Conservation (phyloP, 2,113 vertebrate genomes). For the Mus spicilegus region DNA sequence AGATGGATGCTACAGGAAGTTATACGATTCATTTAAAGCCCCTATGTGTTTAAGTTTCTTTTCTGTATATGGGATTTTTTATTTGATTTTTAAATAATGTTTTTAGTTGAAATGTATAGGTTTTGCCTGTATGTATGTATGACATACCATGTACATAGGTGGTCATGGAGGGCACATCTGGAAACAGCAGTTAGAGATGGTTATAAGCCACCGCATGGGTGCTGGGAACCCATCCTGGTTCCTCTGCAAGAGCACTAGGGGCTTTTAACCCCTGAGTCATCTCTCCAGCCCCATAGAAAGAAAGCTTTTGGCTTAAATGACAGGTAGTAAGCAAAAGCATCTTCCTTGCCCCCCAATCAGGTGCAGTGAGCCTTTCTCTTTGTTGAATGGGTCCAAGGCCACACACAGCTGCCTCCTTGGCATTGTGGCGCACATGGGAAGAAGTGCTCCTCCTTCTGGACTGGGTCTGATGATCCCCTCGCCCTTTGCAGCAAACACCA, state of each 20-base stretch:
- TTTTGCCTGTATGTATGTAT: neutral
- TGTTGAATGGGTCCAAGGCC: neutral
- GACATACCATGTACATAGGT: neutral
- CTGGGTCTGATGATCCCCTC: neutral
- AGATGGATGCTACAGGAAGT: slow-evolving; percentile 27
- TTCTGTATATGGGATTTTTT: neutral
- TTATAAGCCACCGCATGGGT: neutral
- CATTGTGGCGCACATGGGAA: neutral
- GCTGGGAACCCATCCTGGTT: neutral
- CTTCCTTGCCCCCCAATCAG: neutral
- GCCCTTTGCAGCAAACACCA: neutral
- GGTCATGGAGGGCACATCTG: neutral
- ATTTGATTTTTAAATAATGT: neutral
- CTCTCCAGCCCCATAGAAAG: neutral
- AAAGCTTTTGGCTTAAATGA: neutral
- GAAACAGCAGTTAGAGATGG: neutral
- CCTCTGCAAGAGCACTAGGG: neutral
- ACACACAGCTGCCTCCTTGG: neutral
- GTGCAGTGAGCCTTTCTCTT: neutral
- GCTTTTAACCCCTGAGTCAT: neutral
- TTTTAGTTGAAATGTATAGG: neutral
- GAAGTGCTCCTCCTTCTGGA: neutral
- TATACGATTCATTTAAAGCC: neutral
- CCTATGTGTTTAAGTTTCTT: neutral
- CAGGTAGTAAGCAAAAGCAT: neutral